These are phyloP conservation scores for Acutogordius australiensis DNA, from an alignment of 2,888 invertebrate genomes.

Conservation along the genomic window DNA sequence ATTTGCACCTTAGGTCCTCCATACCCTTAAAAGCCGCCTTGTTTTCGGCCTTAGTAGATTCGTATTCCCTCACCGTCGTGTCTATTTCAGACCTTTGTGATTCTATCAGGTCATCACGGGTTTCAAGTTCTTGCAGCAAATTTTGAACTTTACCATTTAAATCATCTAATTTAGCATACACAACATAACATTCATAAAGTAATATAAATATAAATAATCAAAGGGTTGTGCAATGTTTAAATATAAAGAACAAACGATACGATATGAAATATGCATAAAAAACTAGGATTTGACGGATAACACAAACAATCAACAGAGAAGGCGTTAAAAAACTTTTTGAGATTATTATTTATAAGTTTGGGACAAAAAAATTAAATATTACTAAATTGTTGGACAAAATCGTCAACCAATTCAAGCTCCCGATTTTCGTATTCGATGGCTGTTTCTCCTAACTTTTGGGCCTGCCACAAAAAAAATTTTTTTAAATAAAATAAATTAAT, in stretches of 20 bases:
- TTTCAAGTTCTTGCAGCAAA: background rate
- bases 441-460: background rate
- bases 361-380: too few relatives aligned
- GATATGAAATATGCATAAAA: too few relatives aligned
- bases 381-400: slow-evolving; percentile 11
- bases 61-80: background rate
- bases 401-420: slow-evolving; percentile 5
- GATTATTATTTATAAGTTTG: too few relatives aligned
- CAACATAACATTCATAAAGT: background rate
- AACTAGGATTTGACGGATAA: too few relatives aligned
- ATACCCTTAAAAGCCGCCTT: background rate
- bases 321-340: too few relatives aligned
- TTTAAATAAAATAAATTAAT: too few relatives aligned
- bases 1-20: background rate
- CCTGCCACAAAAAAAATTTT: background rate
- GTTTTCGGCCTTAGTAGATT: background rate
- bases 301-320: too few relatives aligned
- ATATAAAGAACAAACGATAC: too few relatives aligned
- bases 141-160: slow-evolving; percentile 3
- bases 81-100: background rate
- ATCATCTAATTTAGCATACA: slow-evolving; percentile 2
- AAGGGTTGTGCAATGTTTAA: background rate
- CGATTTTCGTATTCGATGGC: background rate
- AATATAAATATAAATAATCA: background rate
- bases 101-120: background rate